A percentile compares a stretch with the other conserved stretches of the same genome.
Conservation (phyloP, 2,888 invertebrate species). For the Micoletzkya japonica region DNA sequence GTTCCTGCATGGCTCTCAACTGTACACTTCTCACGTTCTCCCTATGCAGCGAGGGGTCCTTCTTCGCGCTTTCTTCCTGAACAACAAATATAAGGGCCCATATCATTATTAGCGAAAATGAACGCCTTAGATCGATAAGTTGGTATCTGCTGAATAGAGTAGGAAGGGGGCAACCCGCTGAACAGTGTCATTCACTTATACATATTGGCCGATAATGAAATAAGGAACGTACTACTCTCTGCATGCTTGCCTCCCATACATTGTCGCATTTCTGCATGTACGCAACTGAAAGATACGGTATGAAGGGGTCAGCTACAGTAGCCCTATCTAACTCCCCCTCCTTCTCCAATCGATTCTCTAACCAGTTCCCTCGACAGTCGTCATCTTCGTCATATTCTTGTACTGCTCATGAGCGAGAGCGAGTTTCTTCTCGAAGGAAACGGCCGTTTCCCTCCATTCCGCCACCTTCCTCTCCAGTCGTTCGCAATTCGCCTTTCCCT, state of each 20-base stretch:
- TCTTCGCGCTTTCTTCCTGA: too few species aligned
- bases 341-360: not conserved
- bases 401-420: not conserved
- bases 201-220: not conserved
- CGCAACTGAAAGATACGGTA: too few species aligned
- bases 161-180: not conserved
- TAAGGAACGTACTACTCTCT: too few species aligned
- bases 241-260: too few species aligned
- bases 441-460: conserved; percentile 17
- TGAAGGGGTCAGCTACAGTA: too few species aligned
- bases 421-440: conserved; percentile 5
- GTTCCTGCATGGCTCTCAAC: not conserved
- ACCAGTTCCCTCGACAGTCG: conserved; percentile 1
- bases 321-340: not conserved
- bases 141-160: too few species aligned
- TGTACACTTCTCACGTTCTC: conserved; percentile 1
- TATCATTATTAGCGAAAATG: too few species aligned
- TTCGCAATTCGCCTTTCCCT: not conserved
- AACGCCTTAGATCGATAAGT: too few species aligned
- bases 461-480: not conserved
- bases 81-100: not conserved
- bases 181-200: not conserved
- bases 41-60: too few species aligned
- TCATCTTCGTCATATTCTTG: not conserved
- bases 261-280: too few species aligned